Conservation (phyloP, 2,113 vertebrate species). For the Leptodactylus fuscus region DNA sequence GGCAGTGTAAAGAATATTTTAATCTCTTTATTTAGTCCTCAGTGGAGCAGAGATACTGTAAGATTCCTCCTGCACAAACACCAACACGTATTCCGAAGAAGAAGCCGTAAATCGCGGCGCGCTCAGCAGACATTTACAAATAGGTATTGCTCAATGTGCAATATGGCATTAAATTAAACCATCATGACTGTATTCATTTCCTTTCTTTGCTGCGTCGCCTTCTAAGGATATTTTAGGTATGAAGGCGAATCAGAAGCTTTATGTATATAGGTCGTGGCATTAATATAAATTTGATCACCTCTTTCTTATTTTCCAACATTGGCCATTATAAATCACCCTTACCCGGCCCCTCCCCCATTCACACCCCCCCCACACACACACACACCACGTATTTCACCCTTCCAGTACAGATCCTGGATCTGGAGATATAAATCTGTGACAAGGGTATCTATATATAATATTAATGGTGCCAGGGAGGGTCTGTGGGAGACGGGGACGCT, state of each 20-base stretch:
- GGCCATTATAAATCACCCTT: slow-evolving; percentile 86
- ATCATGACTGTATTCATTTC: slow-evolving; percentile 55
- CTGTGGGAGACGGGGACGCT: slow-evolving; percentile 78
- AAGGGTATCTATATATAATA: slow-evolving; percentile 99
- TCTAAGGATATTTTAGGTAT: slow-evolving; percentile 61
- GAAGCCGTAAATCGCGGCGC: neutral
- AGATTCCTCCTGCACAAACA: neutral
- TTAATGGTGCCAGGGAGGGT: slow-evolving; percentile 88
- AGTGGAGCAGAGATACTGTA: neutral
- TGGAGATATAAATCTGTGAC: slow-evolving; percentile 92
- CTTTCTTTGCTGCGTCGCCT: slow-evolving; percentile 43
- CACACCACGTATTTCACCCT: slow-evolving; percentile 70
- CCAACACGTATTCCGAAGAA: neutral
- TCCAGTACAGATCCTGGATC: slow-evolving; percentile 84
- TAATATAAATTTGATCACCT: slow-evolving; percentile 86
- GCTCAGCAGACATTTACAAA: slow-evolving; percentile 31
- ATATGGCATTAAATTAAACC: neutral
- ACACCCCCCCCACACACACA: no score
- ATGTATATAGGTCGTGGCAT: slow-evolving; percentile 78
- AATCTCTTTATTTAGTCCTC: neutral
- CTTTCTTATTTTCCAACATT: slow-evolving; percentile 86
- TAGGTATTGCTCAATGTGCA: slow-evolving; percentile 32
- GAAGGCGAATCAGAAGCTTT: slow-evolving; percentile 72
- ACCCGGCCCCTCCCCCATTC: slow-evolving; percentile 62
- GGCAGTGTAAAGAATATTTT: neutral